Evolutionary conservation across 2,888 invertebrate species (phyloP), one percentile per base, ranked within the genome.

Genomic region (Ophion slaviceki): DNA sequence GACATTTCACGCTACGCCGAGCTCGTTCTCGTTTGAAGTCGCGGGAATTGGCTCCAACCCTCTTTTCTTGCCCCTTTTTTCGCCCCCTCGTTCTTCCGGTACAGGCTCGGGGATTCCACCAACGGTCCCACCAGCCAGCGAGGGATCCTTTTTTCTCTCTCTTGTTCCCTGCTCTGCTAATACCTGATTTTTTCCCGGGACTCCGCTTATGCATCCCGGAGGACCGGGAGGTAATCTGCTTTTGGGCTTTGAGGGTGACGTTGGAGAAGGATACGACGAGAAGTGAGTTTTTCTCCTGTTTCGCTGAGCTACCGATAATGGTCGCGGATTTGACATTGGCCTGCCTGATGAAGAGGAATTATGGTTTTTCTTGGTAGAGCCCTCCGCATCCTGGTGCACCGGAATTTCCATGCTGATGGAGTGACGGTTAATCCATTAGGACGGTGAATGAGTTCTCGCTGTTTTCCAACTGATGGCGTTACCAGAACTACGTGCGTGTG

Each of bases 1-100:
- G 87, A 89, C 89, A 90, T 91, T 92, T 92, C 90, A 91, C 91
- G 91, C 88, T 90, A 90, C 90, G 90, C 86, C 89, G 90, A 90
- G 86, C 85, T 66, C 86, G 87, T 87, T 87, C 90, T 90, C 91
- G 90, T 90, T 90, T 90, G 88, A 90, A 90, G 88, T 89, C 89
- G 83, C 85, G 88, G 88, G 88, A 89, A 90, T 90, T 90, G 89
- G 85, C 88, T 90, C 88, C 82, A 76, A 14, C 85, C 85, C 80
- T 36, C 47, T 57, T 80, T 80, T 28, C 17, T 68, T 24, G 28
- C 20, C 59, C 66, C 20, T 74, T 77, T 79, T 82, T 28, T 53
- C 59, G 24, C 7, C 57, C n/a, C 20, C 10, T 47, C 17, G 45
- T 62, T 11, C 10, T 45, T 59, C 32, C 45, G 67, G 57, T 47